Evolutionary conservation across 2,888 invertebrate species (phyloP), one percentile per base, ranked within the genome.

Genomic region (Platypus cylindrus): DNA sequence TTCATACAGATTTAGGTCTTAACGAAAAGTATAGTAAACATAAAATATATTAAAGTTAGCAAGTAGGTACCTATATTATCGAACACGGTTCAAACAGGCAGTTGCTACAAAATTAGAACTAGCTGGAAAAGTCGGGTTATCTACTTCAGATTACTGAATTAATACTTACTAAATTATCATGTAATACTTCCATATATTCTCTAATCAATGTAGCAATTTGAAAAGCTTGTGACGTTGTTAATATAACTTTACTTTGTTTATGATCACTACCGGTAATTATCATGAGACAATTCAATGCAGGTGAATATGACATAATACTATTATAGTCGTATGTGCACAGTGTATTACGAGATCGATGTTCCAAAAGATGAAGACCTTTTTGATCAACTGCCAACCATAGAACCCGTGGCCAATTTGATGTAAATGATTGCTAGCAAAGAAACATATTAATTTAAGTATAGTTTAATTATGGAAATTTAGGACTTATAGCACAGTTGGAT

Each of bases 341-440:
- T 22, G 89, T 80, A 53, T 83, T 84, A 49, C 91, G 75, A 9
- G 89, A 80, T 36, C 86, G 78, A 54, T 86, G 84, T 50, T 93
- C 87, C 50, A 93, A 66, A 42, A 94, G 66, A 59, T 93, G 90
- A 40, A 94, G 73, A 13, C 94, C 94, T 50, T 75, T 76, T 60
- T 91, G 90, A 64, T 93, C 90, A 32, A 94, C 85, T 15, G 89
- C 91, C 48, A 94, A 66, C 89, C 93, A 90, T 28, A 94, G 66
- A 26, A 83, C 77, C 53, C 91, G 75, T 17, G 94, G 93, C 86
- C 94, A 90, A 62, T 89, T 89, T 16, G 91, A 90, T 9, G 93
- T 91, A 60, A 91, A 93, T 8, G 89, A 86, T 80, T 94, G 93
- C 85, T 86, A 60, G 22, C 63, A 62, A 29, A 29, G 30, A 32